Evolutionary conservation across 2,113 vertebrate genomes (phyloP), one percentile per base, ranked within the genome.

Genomic region (Bubo scandiacus): DNA sequence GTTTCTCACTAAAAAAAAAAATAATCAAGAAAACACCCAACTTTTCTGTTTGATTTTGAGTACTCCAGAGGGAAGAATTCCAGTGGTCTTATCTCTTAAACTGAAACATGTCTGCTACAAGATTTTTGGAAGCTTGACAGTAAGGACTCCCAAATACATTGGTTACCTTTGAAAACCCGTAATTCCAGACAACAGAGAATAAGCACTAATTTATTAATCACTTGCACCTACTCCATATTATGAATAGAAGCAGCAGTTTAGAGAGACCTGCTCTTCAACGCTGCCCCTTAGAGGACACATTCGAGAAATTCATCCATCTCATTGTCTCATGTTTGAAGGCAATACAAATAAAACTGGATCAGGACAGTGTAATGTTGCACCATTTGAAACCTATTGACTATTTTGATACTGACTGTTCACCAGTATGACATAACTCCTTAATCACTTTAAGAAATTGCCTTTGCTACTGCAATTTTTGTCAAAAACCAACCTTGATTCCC

Each of bases 261-360:
- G 42, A 59, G 70, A 59, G 21, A 93, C 73, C 43, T 93, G 86
- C 77, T 96, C 73, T 93, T 96, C 95, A 96, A 83, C 95, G 94
- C 95, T 95, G 96, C 92, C 96, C 88, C 91, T 79, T 81, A 97
- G 90, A 95, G 97, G 95, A 72, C 86, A 72, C 34, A 43, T 23
- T 52, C 6, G 30, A 63, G 88, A 97, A 96, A 88, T 71, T 84
- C 45, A 85, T 61, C 78, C 45, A n/a, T 10, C 20, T 49, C 16
- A 10, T 1, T 40, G 29, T 12, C 20, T 49, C 19, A 8, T 1
- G 4, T 47, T 25, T 30, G 32, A 74, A 80, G 30, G 40, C 15
- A 32, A 9, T 13, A 51, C 10, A 59, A 63, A 27, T 14, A 59
- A 32, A 90, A 57, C 10, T 13, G 36, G 19, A 71, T 71, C 19